These are phyloP conservation scores for Pangasius krempfi DNA, from an alignment of 2,797 vertebrate species.

Conservation along the genomic window DNA sequence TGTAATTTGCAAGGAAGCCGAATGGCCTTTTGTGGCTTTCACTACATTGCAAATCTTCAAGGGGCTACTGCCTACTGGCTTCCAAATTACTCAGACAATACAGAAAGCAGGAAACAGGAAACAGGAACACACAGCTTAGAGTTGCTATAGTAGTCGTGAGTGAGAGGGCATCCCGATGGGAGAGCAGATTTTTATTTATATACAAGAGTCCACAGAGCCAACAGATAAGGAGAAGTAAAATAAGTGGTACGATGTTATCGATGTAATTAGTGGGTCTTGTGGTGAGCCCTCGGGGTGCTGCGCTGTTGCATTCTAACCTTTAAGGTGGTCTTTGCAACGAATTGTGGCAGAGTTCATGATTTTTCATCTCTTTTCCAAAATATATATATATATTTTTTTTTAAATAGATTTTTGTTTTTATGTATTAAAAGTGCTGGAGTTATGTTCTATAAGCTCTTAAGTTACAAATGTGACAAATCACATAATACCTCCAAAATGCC, in stretches of 20 bases:
- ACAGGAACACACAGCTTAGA: conserved; percentile 9
- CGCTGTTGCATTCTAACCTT: not conserved
- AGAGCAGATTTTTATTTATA: not conserved
- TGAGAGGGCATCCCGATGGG: not conserved
- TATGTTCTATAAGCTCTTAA: not conserved
- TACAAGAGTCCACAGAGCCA: not conserved
- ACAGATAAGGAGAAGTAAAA: not conserved
- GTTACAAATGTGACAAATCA: not conserved
- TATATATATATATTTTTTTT: not conserved
- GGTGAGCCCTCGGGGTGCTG: not conserved
- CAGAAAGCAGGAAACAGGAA: conserved; percentile 35
- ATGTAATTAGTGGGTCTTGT: not conserved
- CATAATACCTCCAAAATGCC: not conserved
- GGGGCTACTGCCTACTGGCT: not conserved
- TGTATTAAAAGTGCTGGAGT: not conserved
- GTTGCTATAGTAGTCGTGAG: not conserved
- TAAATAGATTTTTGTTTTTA: not conserved
- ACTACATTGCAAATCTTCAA: not conserved
- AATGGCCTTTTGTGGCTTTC: not conserved
- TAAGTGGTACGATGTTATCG: not conserved
- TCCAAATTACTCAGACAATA: not conserved
- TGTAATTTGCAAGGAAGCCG: not conserved
- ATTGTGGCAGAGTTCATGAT: not conserved
- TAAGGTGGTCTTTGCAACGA: not conserved
- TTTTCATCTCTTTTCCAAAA: not conserved